Percentiles rank a stretch among this genome's conserved stretches.
phyloP scores from a whole-genome alignment of 2,888 invertebrate genomes.

The Criorhina ranunculi region DNA sequence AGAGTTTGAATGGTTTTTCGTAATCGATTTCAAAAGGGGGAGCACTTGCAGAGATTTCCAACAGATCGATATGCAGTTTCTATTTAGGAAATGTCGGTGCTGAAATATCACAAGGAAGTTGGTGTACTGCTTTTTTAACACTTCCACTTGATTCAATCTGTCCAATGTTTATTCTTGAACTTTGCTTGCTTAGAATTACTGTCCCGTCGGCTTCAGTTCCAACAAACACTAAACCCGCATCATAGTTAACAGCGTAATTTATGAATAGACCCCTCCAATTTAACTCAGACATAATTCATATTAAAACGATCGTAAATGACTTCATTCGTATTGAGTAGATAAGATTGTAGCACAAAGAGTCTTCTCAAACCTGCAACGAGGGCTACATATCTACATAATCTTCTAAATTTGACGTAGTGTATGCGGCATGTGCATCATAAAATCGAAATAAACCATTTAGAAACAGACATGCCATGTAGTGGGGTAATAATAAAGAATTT shows the following conservation, averaged over 20 bases:
- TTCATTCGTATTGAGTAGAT: not conserved
- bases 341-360: not conserved
- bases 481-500: not conserved
- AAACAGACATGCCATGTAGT: slow-evolving; percentile 3
- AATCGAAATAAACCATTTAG: slow-evolving; percentile 13
- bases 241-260: not conserved
- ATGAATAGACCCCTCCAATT: slow-evolving; percentile 22
- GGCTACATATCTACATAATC: not conserved
- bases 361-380: not conserved
- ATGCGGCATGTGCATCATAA: slow-evolving; percentile 34
- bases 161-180: not conserved
- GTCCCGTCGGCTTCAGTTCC: not conserved
- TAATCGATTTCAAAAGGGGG: slow-evolving; percentile 5
- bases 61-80: not conserved
- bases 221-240: slow-evolving; percentile 19
- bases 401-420: slow-evolving; percentile 3
- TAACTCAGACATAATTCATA: slow-evolving; percentile 27
- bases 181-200: not conserved
- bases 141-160: not conserved
- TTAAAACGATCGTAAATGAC: slow-evolving; percentile 30
- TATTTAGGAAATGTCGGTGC: not conserved
- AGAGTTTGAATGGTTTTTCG: slow-evolving; percentile 7
- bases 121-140: no score
- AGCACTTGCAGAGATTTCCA: not conserved
- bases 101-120: no score